phyloP scores from a whole-genome alignment of 2,797 vertebrate genomes.

The Onychomys leucogaster region DNA sequence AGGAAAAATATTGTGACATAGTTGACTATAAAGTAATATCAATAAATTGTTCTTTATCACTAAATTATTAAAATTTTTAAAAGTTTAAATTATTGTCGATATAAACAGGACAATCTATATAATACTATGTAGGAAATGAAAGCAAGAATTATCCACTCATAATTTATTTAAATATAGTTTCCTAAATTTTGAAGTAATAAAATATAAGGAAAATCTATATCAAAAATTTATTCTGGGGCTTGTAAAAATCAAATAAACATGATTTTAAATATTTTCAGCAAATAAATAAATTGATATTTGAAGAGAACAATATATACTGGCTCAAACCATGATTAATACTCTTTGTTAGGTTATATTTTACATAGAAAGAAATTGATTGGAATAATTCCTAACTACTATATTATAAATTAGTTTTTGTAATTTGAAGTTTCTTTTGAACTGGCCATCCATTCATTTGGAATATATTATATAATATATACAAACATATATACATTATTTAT shows the following conservation, averaged over 20 bases:
- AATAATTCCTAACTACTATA: neutral
- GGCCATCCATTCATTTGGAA: neutral
- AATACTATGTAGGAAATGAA: neutral
- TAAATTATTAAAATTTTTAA: constrained; percentile 17
- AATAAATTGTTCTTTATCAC: neutral
- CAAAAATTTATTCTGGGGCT: neutral
- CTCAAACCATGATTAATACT: neutral
- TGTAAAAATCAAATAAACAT: neutral
- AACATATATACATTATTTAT: neutral
- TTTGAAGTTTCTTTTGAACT: neutral
- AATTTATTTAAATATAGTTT: constrained; percentile 10
- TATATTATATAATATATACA: neutral
- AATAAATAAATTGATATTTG: neutral
- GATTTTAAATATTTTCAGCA: constrained; percentile 12
- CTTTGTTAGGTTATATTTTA: neutral
- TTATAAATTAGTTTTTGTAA: neutral
- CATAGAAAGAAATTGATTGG: neutral
- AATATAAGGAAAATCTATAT: neutral
- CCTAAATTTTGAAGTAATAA: constrained; percentile 14
- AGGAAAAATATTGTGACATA: constrained; percentile 40
- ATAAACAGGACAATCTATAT: neutral
- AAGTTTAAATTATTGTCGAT: neutral
- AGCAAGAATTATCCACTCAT: neutral
- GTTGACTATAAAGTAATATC: neutral
- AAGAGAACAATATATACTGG: neutral